A percentile compares a stretch with the other conserved stretches of the same genome.
Conservation (phyloP, 2,888 invertebrate species). For the Coecobrya sp. region DNA sequence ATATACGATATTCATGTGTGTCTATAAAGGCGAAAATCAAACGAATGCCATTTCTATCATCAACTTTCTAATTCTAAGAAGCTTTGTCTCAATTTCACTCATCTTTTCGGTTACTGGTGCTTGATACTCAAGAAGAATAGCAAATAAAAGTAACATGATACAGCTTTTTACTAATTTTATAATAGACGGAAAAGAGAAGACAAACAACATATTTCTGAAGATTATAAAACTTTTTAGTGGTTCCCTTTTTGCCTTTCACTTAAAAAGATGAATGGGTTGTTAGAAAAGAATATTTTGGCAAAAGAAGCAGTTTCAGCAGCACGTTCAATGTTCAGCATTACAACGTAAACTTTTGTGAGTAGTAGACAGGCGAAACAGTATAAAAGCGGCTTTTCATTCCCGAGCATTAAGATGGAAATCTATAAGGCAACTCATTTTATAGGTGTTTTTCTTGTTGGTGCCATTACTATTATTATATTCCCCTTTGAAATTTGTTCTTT, state of each 20-base stretch:
- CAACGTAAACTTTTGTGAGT: background rate
- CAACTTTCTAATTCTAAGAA: background rate
- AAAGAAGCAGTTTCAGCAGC: conserved; percentile 49
- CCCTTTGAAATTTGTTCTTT: conserved; percentile 59
- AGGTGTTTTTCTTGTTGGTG: conserved; percentile 50
- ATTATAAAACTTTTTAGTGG: conserved; percentile 12
- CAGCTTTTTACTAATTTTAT: background rate
- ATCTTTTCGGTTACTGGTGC: background rate
- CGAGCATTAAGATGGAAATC: conserved; percentile 39
- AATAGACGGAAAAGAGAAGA: background rate
- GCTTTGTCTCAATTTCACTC: conserved; percentile 6
- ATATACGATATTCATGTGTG: too few relatives aligned
- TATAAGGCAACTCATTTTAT: conserved; percentile 9
- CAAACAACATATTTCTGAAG: conserved; percentile 31
- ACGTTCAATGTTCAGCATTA: background rate
- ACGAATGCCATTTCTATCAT: background rate
- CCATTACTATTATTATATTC: conserved; percentile 37
- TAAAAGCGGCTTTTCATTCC: conserved; percentile 26
- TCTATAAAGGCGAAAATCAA: too few relatives aligned
- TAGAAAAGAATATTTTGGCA: conserved; percentile 67
- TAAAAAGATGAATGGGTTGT: conserved; percentile 71
- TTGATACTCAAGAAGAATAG: conserved; percentile 7
- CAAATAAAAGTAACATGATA: background rate
- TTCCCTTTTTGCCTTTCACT: conserved; percentile 17
- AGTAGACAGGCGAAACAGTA: background rate